Conservation (phyloP, 1,140 invertebrate species). For the Bradysia coprophila region DNA sequence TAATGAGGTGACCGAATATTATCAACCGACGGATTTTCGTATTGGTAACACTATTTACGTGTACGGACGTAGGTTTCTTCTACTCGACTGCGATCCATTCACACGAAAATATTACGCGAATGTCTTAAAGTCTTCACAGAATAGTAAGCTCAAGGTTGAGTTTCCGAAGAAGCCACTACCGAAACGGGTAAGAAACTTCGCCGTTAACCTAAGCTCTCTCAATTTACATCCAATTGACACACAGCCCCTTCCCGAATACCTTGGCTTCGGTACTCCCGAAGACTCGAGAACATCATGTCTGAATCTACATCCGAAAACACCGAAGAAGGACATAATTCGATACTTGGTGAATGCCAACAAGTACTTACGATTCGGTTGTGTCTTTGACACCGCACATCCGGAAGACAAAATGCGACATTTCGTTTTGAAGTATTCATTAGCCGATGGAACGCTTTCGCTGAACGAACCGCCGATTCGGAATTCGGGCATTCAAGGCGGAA, state of each 20-base stretch:
- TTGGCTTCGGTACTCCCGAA: slow-evolving; percentile 50
- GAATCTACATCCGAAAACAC: slow-evolving; percentile 43
- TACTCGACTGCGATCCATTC: slow-evolving; percentile 63
- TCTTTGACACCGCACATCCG: slow-evolving; percentile 42
- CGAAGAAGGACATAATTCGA: slow-evolving; percentile 43
- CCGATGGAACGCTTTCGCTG: slow-evolving; percentile 39
- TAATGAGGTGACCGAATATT: slow-evolving; percentile 54
- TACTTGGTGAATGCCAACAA: slow-evolving; percentile 41
- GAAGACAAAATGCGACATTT: slow-evolving; percentile 45
- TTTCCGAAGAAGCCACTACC: slow-evolving; percentile 7
- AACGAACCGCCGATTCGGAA: slow-evolving; percentile 38
- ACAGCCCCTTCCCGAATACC: slow-evolving; percentile 34
- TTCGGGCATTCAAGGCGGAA: slow-evolving; percentile 47
- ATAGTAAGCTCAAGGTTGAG: slow-evolving; percentile 1
- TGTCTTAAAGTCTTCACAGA: slow-evolving; percentile 16
- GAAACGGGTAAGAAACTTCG: background rate
- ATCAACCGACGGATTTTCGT: slow-evolving; percentile 51
- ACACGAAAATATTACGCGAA: slow-evolving; percentile 51
- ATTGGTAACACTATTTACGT: slow-evolving; percentile 50
- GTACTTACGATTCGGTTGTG: slow-evolving; percentile 39
- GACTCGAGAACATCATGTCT: slow-evolving; percentile 51
- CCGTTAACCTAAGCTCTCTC: background rate
- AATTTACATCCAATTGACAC: background rate
- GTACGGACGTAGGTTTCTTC: slow-evolving; percentile 45
- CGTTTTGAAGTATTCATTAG: slow-evolving; percentile 42